Conservation (phyloP, 2,888 invertebrate species). For the Caenorhabditis macrosperma region DNA sequence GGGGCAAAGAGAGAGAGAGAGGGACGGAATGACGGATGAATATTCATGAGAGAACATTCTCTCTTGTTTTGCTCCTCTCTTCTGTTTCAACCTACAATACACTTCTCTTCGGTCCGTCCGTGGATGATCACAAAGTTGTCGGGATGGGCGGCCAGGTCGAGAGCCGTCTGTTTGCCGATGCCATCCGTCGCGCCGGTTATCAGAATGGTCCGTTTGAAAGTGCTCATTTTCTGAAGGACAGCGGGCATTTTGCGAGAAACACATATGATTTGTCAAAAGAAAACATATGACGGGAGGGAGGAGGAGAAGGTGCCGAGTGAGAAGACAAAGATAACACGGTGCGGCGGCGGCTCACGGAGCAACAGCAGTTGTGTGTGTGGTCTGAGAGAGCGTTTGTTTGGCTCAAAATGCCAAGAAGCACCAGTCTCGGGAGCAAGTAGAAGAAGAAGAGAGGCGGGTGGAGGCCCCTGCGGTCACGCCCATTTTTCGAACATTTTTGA, state of each 20-base stretch:
- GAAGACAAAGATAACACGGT: conserved; percentile 14
- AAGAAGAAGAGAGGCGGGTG: neutral
- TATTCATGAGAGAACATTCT: conserved; percentile 50
- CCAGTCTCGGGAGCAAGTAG: conserved; percentile 9
- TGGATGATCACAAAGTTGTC: conserved; percentile 79
- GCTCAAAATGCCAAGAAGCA: conserved; percentile 53
- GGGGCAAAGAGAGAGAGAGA: too few relatives aligned
- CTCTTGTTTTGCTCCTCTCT: conserved; percentile 2
- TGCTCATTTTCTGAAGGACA: neutral
- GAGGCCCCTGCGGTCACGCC: conserved; percentile 16
- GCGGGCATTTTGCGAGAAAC: neutral
- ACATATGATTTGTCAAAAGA: conserved; percentile 2
- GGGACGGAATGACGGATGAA: conserved; percentile 14
- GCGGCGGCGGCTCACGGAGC: neutral
- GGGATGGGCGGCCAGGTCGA: conserved; percentile 69
- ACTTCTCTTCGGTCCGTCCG: conserved; percentile 74
- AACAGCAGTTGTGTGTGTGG: conserved; percentile 49
- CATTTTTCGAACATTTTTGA: conserved; percentile 54
- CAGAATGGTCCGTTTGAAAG: conserved; percentile 69
- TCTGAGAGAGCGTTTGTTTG: conserved; percentile 45
- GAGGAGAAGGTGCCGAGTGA: neutral
- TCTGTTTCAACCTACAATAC: conserved; percentile 58
- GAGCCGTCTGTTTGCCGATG: conserved; percentile 71
- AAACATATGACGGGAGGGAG: neutral
- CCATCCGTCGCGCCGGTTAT: conserved; percentile 79